Evolutionary conservation across 2,888 invertebrate species (phyloP), one percentile per base, ranked within the genome.

Genomic region (Athripsodes cinereus): DNA sequence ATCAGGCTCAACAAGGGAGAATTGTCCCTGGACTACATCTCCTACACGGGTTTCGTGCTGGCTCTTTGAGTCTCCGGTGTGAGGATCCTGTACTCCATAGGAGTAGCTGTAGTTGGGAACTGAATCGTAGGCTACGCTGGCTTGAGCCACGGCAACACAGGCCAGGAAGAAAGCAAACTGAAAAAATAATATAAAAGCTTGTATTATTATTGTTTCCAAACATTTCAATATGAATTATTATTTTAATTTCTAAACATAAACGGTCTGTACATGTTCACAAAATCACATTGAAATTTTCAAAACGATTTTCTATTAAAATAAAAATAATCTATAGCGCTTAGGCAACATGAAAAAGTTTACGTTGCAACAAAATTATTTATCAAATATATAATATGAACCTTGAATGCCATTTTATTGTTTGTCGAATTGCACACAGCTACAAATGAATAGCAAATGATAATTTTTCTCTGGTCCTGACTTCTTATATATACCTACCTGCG

Each of bases 11-110:
- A 74, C 69, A 52, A 81, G 71, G 35, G 80, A 79, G 73, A 81
- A 81, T 67, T 78, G 78, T 59, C 81, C 81, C 63, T 71, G 68
- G 22, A 81, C 81, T 26, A 69, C 67, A 59, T 78, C 78, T 13
- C 80, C 80, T 50, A 69, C 68, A 63, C 80, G 76, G 57, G 73
- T 72, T 70, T 81, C 81, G 22, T 71, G 70, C 67, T 81, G 81
- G 69, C 74, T 78, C 70, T 81, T 81, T 71, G 67, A 75, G 72
- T 81, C 81, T 16, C 81, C 81, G 62, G 81, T 81, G 69, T 72
- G 70, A 65, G 76, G 74, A 67, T 81, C 81, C 40, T 80, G 76
- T 22, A 81, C 78, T 59, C 77, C 74, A 68, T 81, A 81, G 0
- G 76, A 68, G 71, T 77, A 81, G 69, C 76, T 57, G 66, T 66